Evolutionary conservation across 2,113 vertebrate species (phyloP), one percentile per base, ranked within the genome.

Genomic region (Malurus alboscapulatus): DNA sequence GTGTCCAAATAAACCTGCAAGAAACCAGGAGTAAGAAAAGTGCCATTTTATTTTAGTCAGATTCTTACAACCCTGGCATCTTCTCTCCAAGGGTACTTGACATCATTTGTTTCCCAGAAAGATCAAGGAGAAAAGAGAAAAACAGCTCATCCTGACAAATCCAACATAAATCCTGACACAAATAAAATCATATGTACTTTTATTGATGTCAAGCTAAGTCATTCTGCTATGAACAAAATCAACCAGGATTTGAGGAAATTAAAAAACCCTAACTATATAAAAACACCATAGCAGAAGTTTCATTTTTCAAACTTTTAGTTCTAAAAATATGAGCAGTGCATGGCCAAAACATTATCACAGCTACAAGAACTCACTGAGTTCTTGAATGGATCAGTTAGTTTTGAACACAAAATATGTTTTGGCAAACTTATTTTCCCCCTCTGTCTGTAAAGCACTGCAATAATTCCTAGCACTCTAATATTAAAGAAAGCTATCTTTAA

Each of bases 241-340:
- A 54, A 50, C 4, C 9, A 40, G 40, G 27, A 84, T 44, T 51
- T 67, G 61, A 58, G 21, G 26, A 74, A 66, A 54, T 45, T 14
- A 18, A 47, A 73, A 57, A 30, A 3, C 0, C 1, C 3, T 8
- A 25, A 58, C 29, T 8, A 25, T 7, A 30, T 14, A 14, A 84
- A 73, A 77, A 11, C 5, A 72, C 34, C 34, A 73, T 3, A 75
- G 32, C 4, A 72, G 24, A 63, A 59, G 8, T 67, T 72, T 66
- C 1, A 81, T 67, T 88, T 71, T 55, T 50, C 40, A 29, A 81
- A 48, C 26, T 81, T 80, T 47, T 38, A 32, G 12, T 30, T 68
- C 40, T 65, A 65, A 79, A 87, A 63, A 61, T 58, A 44, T 3
- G 21, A 67, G 53, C 4, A 4, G 30, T 30, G 26, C 29, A 29